These are phyloP conservation scores for Catostylus mosaicus DNA, from an alignment of 30 jellyfish, hydroid and myxozoan genomes.

Conservation along the genomic window DNA sequence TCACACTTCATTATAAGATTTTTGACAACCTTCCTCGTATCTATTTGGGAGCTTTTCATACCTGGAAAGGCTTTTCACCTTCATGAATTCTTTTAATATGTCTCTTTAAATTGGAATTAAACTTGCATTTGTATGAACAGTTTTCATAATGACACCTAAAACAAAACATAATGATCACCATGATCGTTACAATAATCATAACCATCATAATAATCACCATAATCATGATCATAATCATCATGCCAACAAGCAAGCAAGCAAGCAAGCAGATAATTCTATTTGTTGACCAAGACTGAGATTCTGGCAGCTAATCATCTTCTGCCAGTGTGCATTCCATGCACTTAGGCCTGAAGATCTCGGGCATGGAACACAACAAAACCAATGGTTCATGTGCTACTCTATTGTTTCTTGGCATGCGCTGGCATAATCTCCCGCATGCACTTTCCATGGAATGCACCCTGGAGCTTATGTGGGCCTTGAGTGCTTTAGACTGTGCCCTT, in stretches of 20 bases:
- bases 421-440: too few species aligned
- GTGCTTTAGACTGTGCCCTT: too few species aligned
- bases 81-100: slow-evolving; percentile 54
- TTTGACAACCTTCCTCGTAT: too few species aligned
- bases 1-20: too few species aligned
- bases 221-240: too few species aligned
- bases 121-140: slow-evolving; percentile 35
- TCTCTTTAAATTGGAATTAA: slow-evolving; percentile 26
- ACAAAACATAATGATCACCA: neutral
- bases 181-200: neutral
- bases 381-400: too few species aligned
- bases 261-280: neutral
- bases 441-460: too few species aligned
- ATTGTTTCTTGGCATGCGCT: too few species aligned
- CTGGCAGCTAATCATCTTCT: neutral
- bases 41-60: neutral
- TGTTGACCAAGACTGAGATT: neutral
- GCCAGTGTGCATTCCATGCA: neutral
- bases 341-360: too few species aligned
- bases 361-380: too few species aligned
- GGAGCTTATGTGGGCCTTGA: too few species aligned
- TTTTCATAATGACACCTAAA: slow-evolving; percentile 45
- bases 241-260: neutral
- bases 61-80: slow-evolving; percentile 55
- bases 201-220: neutral